These are phyloP conservation scores for Drosophila niveifrons DNA, from an alignment of 2,888 invertebrate genomes.

Conservation along the genomic window DNA sequence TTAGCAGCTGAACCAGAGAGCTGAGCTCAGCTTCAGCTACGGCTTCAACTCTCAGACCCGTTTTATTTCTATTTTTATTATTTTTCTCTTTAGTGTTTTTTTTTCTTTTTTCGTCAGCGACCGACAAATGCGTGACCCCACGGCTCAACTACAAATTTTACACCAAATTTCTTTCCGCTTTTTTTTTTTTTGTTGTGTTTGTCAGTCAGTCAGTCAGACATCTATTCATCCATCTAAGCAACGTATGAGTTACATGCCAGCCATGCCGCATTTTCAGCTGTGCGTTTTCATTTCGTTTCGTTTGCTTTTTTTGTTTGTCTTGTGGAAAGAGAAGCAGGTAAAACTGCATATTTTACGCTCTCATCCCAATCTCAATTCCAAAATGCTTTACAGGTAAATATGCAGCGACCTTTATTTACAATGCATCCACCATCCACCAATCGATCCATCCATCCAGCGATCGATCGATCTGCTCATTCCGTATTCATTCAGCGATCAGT, in stretches of 20 bases:
- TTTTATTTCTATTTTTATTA: constrained; percentile 26
- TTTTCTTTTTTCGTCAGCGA: constrained; percentile 24
- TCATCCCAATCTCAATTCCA: neutral
- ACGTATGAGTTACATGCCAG: constrained; percentile 40
- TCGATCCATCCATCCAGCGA: neutral
- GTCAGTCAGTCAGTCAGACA: constrained; percentile 34
- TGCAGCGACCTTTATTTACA: constrained; percentile 39
- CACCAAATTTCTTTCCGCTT: constrained; percentile 68
- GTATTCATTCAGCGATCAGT: constrained; percentile 21
- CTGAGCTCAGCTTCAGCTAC: constrained; percentile 11
- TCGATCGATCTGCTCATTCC: neutral
- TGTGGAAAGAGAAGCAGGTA: constrained; percentile 38
- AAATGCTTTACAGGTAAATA: constrained; percentile 36
- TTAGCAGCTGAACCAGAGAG: constrained; percentile 55
- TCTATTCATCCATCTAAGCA: constrained; percentile 36
- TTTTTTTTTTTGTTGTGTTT: constrained; percentile 31
- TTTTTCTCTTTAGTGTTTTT: constrained; percentile 19
- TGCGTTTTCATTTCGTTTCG: constrained; percentile 52
- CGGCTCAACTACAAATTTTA: constrained; percentile 62
- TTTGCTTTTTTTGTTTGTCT: constrained; percentile 52
- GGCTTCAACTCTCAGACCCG: constrained; percentile 21
- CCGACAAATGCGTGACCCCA: constrained; percentile 69
- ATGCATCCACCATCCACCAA: constrained; percentile 31
- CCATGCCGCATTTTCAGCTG: constrained; percentile 45
- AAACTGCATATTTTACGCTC: constrained; percentile 51